Evolutionary conservation across 2,888 invertebrate species (phyloP).

Genomic region (Apocheima hispidaria): DNA sequence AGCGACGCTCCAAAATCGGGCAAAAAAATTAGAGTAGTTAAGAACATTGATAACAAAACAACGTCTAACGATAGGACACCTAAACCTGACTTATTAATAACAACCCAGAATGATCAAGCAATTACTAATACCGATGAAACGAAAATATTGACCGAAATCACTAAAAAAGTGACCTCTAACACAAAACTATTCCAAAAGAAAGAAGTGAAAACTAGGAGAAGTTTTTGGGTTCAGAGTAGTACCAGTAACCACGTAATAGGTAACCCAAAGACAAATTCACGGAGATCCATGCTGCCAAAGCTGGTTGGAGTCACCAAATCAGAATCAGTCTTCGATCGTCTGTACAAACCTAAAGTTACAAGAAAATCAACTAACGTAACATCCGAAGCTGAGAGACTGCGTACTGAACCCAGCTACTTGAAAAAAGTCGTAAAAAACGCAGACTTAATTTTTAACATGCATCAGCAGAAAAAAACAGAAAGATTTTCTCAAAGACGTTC

Average conservation of each 20-base stretch:
- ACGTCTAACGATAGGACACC: neutral
- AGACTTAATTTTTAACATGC: neutral
- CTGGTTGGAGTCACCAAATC: slow-evolving; percentile 43
- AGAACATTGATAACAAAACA: neutral
- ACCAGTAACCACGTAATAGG: slow-evolving; percentile 28
- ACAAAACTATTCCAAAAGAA: slow-evolving; percentile 11
- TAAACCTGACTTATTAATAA: slow-evolving; percentile 1
- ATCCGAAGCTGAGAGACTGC: slow-evolving; percentile 55
- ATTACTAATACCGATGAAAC: neutral
- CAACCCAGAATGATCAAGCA: neutral
- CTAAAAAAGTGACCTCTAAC: slow-evolving; percentile 10
- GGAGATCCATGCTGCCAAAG: slow-evolving; percentile 56
- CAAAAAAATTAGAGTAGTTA: neutral
- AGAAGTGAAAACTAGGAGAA: slow-evolving; percentile 39
- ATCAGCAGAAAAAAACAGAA: slow-evolving; percentile 37
- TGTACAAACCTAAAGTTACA: slow-evolving; percentile 69
- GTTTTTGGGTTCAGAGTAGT: slow-evolving; percentile 43
- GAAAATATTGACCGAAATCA: slow-evolving; percentile 25
- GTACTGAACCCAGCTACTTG: slow-evolving; percentile 62
- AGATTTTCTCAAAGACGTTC: slow-evolving; percentile 60
- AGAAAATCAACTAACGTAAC: slow-evolving; percentile 45
- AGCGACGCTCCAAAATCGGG: neutral
- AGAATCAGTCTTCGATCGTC: slow-evolving; percentile 73
- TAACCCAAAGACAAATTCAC: slow-evolving; percentile 35
- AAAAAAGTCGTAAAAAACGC: slow-evolving; percentile 61